Evolutionary conservation across 1,140 invertebrate genomes (phyloP), one percentile per base, ranked within the genome.

Genomic region (Hirudo medicinalis): DNA sequence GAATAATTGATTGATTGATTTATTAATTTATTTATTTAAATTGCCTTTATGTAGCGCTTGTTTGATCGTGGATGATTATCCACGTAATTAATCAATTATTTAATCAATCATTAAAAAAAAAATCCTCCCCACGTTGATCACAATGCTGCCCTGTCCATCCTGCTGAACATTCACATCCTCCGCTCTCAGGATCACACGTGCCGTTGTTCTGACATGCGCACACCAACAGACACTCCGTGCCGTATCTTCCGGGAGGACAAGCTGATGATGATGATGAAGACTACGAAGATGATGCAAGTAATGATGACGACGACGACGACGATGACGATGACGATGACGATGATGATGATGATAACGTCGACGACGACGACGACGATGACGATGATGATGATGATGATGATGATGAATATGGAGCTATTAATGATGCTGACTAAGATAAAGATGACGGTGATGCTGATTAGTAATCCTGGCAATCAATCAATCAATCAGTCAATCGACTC

Each of bases 141-240:
- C 79, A 80, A 22, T 76, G 73, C 68, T 80, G 79, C 15, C 80
- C 79, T 3, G 75, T 78, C 76, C 75, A 80, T 0, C 79, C 79
- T 13, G 74, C 36, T n/a, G 72, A 63, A 74, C 80, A 81, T 20
- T 76, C 76, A 74, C 80, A 81, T 5, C 29, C 66, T 4, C 79
- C 79, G 73, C 76, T 74, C 11, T 69, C 67, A 25, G 76, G 75
- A 63, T 79, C 68, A 72, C 80, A 81, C 27, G 54, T 54, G 0
- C 74, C 79, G 57, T 85, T 88, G 80, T 94, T 91, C 78, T 86
- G 78, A 81, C 94, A 97, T 29, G 79, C 80, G 76, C 93, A 96
- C 66, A 82, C 82, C 67, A 84, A 79, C 27, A 84, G 80, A 77
- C 93, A 96, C 75, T 90, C 88, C 25, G 85, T 75, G 17, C 93